Base-by-base conservation (phyloP, 2,888 invertebrate genomes). In the Globia sparganii region DNA sequence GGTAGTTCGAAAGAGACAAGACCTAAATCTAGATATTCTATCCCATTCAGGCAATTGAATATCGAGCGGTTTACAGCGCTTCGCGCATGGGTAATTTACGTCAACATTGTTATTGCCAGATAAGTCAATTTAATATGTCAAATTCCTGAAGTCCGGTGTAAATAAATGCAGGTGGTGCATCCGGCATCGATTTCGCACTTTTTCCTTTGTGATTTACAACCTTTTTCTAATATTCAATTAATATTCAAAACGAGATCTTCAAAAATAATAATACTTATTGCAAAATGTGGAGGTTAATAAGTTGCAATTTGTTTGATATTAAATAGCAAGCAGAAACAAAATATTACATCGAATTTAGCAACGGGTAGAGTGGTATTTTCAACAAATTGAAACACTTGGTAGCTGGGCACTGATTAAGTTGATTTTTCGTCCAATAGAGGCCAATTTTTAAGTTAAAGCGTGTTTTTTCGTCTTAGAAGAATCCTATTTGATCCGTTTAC, bases 11-110 rank as follows among this genome's bases (percentile, higher is more conserved):
- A 93, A 95, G 96, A 96, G 96, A 96, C 95, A 91, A 95, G 95
- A 94, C 94, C 95, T 95, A 88, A 93, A 91, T 94, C 95, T 96
- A 95, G 95, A 94, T 93, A 93, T 93, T 91, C 94, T 91, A 90
- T 92, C 93, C 95, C 93, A 91, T 92, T 95, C 95, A 88, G 86
- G 88, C 91, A 95, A 96, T 95, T 92, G 94, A 95, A 94, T 94
- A 91, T 87, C 82, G 68, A 70, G 69, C 77, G 64, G 84, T 88
- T 89, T 90, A 86, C 84, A 83, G 77, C 85, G 82, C 87, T 88
- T 92, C 87, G 92, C 91, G 92, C 91, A 90, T 88, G 89, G 78
- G 59, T 78, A 80, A 80, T 66, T 83, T 77, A 84, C 80, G 86
- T 91, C 90, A 90, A 72, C 75, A 77, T 84, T 81, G 78, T 79